Percentiles rank a stretch among this genome's conserved stretches.
These are phyloP conservation scores for Drosophila persimilis DNA, from an alignment of 1,140 invertebrate genomes.

Conservation along the genomic window DNA sequence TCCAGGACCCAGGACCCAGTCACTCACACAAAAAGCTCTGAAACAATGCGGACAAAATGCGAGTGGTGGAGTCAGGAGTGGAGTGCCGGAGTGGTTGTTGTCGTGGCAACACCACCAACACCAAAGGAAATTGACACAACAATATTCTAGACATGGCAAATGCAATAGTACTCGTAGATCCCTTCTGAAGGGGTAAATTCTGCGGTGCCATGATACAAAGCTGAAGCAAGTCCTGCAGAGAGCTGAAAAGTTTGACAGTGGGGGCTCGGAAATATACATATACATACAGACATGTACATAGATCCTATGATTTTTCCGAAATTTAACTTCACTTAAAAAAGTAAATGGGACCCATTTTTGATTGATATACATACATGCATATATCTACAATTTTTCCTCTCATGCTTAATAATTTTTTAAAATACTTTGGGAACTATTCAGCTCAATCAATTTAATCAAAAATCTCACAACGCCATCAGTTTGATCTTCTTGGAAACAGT, in stretches of 20 bases:
- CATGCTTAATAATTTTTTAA: too few species aligned
- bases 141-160: conserved; percentile 61
- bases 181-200: conserved; percentile 10
- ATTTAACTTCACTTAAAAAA: not conserved
- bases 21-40: conserved; percentile 36
- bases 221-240: not conserved
- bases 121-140: conserved; percentile 73
- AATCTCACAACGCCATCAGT: too few species aligned
- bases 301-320: not conserved
- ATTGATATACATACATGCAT: too few species aligned
- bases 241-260: not conserved
- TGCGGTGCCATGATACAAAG: conserved; percentile 4
- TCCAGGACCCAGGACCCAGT: conserved; percentile 21
- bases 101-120: conserved; percentile 65
- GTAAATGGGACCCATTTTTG: not conserved
- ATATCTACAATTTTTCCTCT: too few species aligned
- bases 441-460: too few species aligned
- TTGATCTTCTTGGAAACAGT: too few species aligned
- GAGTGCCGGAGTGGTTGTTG: conserved; percentile 38
- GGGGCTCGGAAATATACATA: not conserved
- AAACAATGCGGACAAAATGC: conserved; percentile 74
- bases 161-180: conserved; percentile 27
- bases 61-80: conserved; percentile 43
- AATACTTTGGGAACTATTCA: too few species aligned
- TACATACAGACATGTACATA: not conserved